Base-by-base conservation (phyloP, 2,888 invertebrate genomes). In the Neoascia interrupta region DNA sequence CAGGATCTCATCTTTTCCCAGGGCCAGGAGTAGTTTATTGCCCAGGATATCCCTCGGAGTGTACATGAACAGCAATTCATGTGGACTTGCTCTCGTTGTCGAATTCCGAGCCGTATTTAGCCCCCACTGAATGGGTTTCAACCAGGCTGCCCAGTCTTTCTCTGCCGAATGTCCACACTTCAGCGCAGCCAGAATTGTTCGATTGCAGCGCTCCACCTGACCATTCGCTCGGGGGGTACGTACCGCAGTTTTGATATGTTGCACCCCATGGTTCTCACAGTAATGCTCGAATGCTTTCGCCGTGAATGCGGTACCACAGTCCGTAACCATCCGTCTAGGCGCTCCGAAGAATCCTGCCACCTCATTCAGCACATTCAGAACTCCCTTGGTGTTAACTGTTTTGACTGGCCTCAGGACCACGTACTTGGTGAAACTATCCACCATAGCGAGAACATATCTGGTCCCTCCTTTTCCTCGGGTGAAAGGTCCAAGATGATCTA, bases 291-390 rank as follows among this genome's bases (percentile, higher is more conserved):
- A 84, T 18, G 16, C 15, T 23, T 79, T 68, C 0, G 84, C 76
- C 0, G 73, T 82, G 51, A 81, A 83, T 23, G 83, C 82, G n/a
- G 82, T 75, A n/a, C 84, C 84, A 11, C 83, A 63, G 69, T 85
- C 83, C 1, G 81, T 81, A 8, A 85, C 74, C 1, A 85, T 79
- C 10, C 81, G 54, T 13, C 43, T 54, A 5, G 84, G 84, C 8
- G 81, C 80, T 1, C 84, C 84, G 66, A 84, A 84, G 73, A 82
- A 81, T 6, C 60, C 39, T 0, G 66, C 31, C 0, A 82, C 6
- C 1, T 83, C 75, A 18, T 60, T 68, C 18, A 82, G 16, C 0
- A 68, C 41, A 8, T 58, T 56, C 5, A 82, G 13, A 1, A 83
- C 82, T 0, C 58, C 31, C n/a, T 13, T 56, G 1, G 37, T 43